Evolutionary conservation across 2,888 invertebrate species (phyloP), one percentile per base, ranked within the genome.

Genomic region (Blastobasis lacticolella): DNA sequence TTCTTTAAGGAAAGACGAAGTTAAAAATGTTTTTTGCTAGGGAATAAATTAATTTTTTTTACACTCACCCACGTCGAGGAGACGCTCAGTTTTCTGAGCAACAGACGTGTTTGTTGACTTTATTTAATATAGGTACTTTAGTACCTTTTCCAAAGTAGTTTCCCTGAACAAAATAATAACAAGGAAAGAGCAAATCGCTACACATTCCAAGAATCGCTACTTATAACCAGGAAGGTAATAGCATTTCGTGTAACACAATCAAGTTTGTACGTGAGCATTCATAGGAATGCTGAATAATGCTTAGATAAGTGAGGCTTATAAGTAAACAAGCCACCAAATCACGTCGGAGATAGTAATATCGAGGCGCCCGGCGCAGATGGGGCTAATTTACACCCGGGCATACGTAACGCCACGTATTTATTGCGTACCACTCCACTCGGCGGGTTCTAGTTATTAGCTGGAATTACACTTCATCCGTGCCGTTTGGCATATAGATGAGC

Each of bases 31-130:
- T 66, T 70, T 63, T 67, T 65, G 63, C 68, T 66, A 61, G 54
- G 58, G 61, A 66, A 69, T 73, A 74, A 75, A 72, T 75, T 73
- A 71, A 23, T 71, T 70, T 75, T 67, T n/a, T 62, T 66, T 64
- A 64, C 61, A 57, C 57, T 59, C 54, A 9, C 52, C 23, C 23
- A 23, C 23, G 23, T 3, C 23, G 23, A 23, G 23, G 23, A 23
- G 23, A 23, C 23, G 2, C 23, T 23, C 23, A 23, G 23, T 23
- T 2, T 23, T 23, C 23, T 23, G 23, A 23, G 23, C 23, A 23
- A 23, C 23, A 23, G 23, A 23, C 23, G 23, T 23, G 23, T 23
- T 23, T 1, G 23, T 23, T 23, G 23, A 3, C 23, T 23, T 23
- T 23, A 23, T 2, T 23, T 23, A 23, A 23, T 2, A 23, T 23